Conservation (phyloP, 2,113 vertebrate species). For the Saguinus midas region DNA sequence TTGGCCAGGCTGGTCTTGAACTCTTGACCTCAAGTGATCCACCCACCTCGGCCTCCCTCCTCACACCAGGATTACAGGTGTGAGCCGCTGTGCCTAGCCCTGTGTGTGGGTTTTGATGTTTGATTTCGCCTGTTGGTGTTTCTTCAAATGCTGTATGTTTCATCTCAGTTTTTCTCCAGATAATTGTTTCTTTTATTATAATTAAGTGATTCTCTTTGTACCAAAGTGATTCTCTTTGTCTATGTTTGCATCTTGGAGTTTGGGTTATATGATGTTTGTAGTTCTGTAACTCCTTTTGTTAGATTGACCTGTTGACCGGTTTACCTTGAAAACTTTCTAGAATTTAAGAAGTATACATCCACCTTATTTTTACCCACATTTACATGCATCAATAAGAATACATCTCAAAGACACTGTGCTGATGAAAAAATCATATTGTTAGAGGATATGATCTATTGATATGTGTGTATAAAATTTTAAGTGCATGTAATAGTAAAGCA, state of each 20-base stretch:
- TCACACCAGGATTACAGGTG: too few species aligned
- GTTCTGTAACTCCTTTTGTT: not conserved
- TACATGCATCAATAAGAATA: too few species aligned
- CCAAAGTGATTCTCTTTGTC: not conserved
- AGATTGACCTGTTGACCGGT: not conserved
- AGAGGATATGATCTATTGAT: too few species aligned
- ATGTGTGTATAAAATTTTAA: too few species aligned
- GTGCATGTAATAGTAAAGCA: too few species aligned
- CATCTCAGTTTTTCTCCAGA: not conserved
- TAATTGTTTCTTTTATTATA: not conserved
- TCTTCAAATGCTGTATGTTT: not conserved
- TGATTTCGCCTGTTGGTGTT: not conserved
- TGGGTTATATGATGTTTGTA: not conserved
- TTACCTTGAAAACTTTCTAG: not conserved
- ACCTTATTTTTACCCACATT: too few species aligned
- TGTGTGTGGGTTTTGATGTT: not conserved
- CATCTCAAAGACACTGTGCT: too few species aligned
- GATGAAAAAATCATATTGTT: too few species aligned
- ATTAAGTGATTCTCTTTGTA: not conserved
- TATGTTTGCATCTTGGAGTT: not conserved
- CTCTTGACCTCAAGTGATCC: too few species aligned
- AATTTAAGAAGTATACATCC: not conserved
- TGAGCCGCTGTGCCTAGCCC: too few species aligned
- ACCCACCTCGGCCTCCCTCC: too few species aligned
- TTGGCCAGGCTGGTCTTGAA: too few species aligned